A percentile compares a stretch with the other conserved stretches of the same genome.
phyloP scores from a whole-genome alignment of 2,888 invertebrate genomes.

The Caenorhabditis drosophilae region DNA sequence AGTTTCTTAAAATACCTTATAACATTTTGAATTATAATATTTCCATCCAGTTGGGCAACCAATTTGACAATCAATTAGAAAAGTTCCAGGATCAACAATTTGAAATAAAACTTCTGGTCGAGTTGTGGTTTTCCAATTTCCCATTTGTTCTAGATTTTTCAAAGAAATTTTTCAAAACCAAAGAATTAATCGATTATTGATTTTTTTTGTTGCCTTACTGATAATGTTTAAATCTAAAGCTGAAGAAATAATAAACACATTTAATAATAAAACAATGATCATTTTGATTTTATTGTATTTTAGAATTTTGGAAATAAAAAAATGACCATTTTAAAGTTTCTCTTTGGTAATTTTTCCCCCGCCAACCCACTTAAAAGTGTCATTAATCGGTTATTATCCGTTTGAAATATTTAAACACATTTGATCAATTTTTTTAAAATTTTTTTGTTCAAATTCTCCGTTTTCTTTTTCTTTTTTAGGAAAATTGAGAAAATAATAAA shows the following conservation, averaged over 20 bases:
- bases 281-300: neutral
- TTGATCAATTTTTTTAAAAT: too few species aligned
- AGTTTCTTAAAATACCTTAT: slow-evolving; percentile 6
- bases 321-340: too few species aligned
- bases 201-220: too few species aligned
- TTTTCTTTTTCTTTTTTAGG: too few species aligned
- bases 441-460: too few species aligned
- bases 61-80: slow-evolving; percentile 11
- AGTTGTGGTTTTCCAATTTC: slow-evolving; percentile 7
- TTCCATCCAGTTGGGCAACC: slow-evolving; percentile 23
- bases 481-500: too few species aligned
- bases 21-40: slow-evolving; percentile 17
- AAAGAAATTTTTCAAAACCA: neutral
- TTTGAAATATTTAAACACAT: too few species aligned
- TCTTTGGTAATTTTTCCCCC: too few species aligned
- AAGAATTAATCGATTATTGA: neutral
- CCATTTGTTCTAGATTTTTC: slow-evolving; percentile 13
- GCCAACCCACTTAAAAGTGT: too few species aligned
- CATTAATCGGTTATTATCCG: too few species aligned
- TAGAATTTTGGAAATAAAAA: too few species aligned
- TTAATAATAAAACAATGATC: neutral
- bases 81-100: slow-evolving; percentile 8
- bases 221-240: too few species aligned
- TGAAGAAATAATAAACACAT: neutral
- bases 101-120: neutral